A percentile compares a stretch with the other conserved stretches of the same genome.
Conservation (phyloP, 2,797 vertebrate genomes). For the Labeo calbasu region DNA sequence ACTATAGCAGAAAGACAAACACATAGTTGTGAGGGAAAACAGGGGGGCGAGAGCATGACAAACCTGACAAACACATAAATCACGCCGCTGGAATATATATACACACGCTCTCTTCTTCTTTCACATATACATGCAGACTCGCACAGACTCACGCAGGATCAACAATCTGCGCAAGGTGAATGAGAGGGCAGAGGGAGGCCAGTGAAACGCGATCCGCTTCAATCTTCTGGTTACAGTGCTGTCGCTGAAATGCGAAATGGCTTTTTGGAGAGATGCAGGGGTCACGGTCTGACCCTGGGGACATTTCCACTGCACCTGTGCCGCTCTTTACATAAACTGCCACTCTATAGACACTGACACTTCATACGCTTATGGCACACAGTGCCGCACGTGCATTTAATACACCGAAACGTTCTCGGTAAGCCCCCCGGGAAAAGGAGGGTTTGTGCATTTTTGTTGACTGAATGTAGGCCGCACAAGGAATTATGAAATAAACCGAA, state of each 20-base stretch:
- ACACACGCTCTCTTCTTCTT: neutral
- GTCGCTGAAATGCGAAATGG: neutral
- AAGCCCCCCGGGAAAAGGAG: neutral
- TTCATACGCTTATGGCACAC: neutral
- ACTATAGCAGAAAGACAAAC: conserved; percentile 30
- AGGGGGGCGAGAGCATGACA: neutral
- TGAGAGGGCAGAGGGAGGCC: conserved; percentile 10
- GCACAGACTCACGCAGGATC: conserved; percentile 11
- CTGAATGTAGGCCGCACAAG: neutral
- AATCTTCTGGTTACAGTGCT: conserved; percentile 23
- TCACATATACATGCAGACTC: conserved; percentile 19
- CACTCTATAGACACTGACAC: conserved; percentile 1
- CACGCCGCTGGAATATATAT: conserved; percentile 4
- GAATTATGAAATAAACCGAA: neutral
- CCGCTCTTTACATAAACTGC: conserved; percentile 14
- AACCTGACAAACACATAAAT: conserved; percentile 34
- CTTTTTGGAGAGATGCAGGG: conserved; percentile 20
- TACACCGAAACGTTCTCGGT: neutral
- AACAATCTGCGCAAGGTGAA: neutral
- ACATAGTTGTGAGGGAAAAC: conserved; percentile 8
- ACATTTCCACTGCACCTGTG: conserved; percentile 44
- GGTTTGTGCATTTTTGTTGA: neutral
- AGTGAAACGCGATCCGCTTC: conserved; percentile 28
- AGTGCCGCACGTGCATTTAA: neutral
- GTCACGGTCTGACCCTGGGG: neutral